Conservation (phyloP, 2,113 vertebrate species). For the Brachirus orientalis region DNA sequence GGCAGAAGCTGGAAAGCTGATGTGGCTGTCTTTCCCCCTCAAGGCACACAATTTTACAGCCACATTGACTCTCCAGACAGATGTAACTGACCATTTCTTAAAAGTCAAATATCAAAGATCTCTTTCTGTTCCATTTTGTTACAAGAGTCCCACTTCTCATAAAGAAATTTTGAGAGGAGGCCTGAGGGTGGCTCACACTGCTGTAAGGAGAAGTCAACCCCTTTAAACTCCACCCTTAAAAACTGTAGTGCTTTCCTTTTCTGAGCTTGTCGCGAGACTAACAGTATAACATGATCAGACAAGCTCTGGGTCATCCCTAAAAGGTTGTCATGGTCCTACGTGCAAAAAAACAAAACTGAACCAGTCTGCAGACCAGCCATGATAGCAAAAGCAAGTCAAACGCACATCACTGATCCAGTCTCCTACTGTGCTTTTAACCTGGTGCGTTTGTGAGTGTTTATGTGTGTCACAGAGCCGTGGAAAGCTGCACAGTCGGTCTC, state of each 20-base stretch:
- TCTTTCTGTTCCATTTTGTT: constrained; percentile 63
- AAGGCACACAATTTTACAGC: constrained; percentile 57
- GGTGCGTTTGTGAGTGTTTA: constrained; percentile 31
- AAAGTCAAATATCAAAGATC: constrained; percentile 76
- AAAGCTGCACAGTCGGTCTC: constrained; percentile 33
- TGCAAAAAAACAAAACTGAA: constrained; percentile 23
- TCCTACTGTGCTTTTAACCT: constrained; percentile 27
- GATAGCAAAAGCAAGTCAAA: too few relatives aligned
- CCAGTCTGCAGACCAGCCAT: too few relatives aligned
- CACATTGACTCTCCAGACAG: constrained; percentile 50
- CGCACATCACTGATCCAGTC: constrained; percentile 7
- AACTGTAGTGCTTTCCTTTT: background rate
- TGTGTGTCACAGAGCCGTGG: constrained; percentile 35
- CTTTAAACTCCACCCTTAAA: constrained; percentile 26
- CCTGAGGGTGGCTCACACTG: constrained; percentile 47
- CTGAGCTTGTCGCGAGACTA: background rate
- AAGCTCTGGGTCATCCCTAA: constrained; percentile 24
- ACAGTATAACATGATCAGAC: constrained; percentile 39
- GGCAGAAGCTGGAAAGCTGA: constrained; percentile 63
- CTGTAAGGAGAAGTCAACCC: constrained; percentile 14
- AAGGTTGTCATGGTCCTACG: too few relatives aligned
- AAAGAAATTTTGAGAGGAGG: constrained; percentile 56
- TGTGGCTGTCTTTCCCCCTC: constrained; percentile 44
- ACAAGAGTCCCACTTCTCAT: constrained; percentile 54
- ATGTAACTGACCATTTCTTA: constrained; percentile 60